Conservation (phyloP, 2,797 vertebrate species). For the Lepilemur ruficaudatus region DNA sequence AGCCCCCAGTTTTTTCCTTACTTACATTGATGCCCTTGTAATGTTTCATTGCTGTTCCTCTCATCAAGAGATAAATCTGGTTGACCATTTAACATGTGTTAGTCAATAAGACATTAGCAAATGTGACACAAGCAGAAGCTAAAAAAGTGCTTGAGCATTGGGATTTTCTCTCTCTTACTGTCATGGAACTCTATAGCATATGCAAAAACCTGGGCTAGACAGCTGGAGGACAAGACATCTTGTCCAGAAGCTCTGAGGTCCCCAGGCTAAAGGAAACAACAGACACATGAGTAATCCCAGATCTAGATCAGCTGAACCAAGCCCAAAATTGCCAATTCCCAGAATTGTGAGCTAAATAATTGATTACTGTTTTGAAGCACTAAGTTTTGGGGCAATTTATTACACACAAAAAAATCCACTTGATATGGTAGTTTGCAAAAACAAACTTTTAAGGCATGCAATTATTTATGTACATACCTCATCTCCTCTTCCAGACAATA, state of each 20-base stretch:
- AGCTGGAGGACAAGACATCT: not conserved
- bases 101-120: not conserved
- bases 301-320: not conserved
- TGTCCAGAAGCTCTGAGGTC: not conserved
- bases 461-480: not conserved
- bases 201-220: not conserved
- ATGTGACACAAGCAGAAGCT: not conserved
- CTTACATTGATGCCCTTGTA: not conserved
- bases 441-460: not conserved
- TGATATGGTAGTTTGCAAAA: not conserved
- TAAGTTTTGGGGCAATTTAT: not conserved
- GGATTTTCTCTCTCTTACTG: not conserved
- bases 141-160: not conserved
- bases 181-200: not conserved
- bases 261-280: not conserved
- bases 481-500: not conserved
- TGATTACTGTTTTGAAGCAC: not conserved
- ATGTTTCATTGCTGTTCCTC: not conserved
- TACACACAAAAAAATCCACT: not conserved
- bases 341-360: not conserved
- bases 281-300: not conserved
- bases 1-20: not conserved
- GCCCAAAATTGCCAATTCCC: not conserved
- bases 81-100: not conserved
- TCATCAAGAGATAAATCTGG: not conserved